phyloP scores from a whole-genome alignment of 2,888 invertebrate genomes.

The Thysanoteuthis rhombus region DNA sequence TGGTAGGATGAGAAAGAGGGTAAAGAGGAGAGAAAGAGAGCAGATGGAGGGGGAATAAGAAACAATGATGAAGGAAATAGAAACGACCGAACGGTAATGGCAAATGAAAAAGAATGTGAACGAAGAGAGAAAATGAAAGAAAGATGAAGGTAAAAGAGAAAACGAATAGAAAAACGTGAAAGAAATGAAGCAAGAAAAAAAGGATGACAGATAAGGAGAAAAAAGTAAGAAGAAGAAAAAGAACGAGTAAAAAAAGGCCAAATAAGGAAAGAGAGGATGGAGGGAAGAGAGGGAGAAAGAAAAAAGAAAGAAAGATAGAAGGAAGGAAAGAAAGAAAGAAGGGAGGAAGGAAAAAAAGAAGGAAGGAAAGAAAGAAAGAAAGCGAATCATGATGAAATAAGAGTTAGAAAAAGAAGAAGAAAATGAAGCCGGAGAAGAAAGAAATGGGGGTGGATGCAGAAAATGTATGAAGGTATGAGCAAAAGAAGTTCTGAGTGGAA shows the following conservation, averaged over 20 bases:
- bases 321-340: no score
- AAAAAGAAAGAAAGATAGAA: no score
- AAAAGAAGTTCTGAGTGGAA: no score
- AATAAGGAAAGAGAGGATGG: background rate
- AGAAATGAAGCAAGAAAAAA: background rate
- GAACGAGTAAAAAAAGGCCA: no score
- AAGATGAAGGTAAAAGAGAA: no score
- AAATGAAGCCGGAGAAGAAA: background rate
- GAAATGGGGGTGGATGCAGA: background rate
- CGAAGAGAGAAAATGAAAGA: background rate
- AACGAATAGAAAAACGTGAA: accelerated
- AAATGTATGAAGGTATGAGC: no score
- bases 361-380: background rate
- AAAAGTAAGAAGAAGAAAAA: background rate
- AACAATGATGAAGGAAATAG: background rate
- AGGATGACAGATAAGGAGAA: background rate
- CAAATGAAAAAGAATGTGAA: background rate
- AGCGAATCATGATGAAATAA: no score
- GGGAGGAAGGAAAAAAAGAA: no score
- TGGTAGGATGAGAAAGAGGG: no score
- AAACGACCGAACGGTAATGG: background rate
- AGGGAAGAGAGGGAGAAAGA: background rate
- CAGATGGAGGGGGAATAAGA: background rate
- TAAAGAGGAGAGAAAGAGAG: no score
- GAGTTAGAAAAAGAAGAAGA: no score